Percentiles rank a stretch among this genome's conserved stretches.
Conservation (phyloP, 92 coral and sea anemone species). For the Zoanthus sociatus region DNA sequence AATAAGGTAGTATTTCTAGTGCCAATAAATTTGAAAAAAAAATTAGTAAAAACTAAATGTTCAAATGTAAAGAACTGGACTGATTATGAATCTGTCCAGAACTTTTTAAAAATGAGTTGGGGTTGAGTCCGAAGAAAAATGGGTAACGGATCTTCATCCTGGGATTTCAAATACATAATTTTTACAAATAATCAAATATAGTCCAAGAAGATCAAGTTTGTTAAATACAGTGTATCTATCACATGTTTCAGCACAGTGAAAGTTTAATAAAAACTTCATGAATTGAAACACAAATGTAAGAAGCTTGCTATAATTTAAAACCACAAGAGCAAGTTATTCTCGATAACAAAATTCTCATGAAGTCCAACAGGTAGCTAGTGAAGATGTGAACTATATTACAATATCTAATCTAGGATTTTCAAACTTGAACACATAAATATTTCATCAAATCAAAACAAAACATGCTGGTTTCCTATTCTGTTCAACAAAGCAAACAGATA, state of each 20-base stretch:
- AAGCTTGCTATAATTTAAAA: neutral
- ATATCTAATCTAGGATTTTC: neutral
- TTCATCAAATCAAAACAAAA: constrained; percentile 16
- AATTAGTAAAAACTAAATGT: no score
- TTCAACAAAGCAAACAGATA: constrained; percentile 40
- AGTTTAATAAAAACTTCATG: neutral
- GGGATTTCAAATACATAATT: neutral
- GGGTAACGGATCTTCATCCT: no score
- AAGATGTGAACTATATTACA: neutral
- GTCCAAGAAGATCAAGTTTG: neutral
- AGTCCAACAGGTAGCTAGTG: neutral
- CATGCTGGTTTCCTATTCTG: constrained; percentile 21
- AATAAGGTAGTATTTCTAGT: no score
- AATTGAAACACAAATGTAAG: neutral
- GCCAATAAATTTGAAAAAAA: no score
- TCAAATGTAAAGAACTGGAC: no score
- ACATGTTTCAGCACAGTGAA: neutral
- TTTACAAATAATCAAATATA: neutral
- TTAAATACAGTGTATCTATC: neutral
- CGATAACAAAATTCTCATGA: neutral
- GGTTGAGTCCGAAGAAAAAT: no score
- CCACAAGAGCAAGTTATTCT: constrained; percentile 1
- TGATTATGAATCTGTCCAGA: no score
- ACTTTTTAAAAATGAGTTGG: no score
- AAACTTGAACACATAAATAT: constrained; percentile 12